Base-by-base conservation (phyloP, 2,113 vertebrate genomes). In the Nerophis ophidion region DNA sequence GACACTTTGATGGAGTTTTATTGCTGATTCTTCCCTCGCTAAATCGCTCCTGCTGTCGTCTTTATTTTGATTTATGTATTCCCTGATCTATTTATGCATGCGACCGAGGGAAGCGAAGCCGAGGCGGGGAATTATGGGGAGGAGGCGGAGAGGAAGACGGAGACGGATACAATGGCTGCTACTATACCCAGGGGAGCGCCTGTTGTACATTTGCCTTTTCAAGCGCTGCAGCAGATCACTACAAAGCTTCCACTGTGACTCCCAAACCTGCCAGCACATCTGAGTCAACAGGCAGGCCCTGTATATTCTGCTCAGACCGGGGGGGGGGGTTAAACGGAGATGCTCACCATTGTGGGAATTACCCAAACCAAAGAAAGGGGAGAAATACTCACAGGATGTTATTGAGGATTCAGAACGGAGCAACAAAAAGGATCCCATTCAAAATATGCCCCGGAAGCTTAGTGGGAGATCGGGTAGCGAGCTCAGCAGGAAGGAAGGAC, bases 31-130 rank as follows among this genome's bases (percentile, higher is more conserved):
- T 87, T 86, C 83, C 72, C 66, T 79, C 79, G 86, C 82, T 84
- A 87, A 88, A 90, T 89, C 82, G 84, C 77, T 88, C 84, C 76
- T 84, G 84, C 86, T 85, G 89, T 90, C 88, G 88, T 88, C 85
- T 87, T 90, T 89, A 90, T 88, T 89, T 88, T 90, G 88, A 90
- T 89, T 88, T 87, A 90, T 90, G 84, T 87, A 86, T 90, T 88
- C 85, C 87, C 87, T 82, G 87, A 90, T 90, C 90, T 89, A 84
- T 88, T 89, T 89, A 89, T 87, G 89, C 87, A 88, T 76, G 78
- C 85, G 84, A 77, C 80, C 57, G 69, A 79, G 66, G 79, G 76
- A 63, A 61, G 26, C 26, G 76, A 63, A 71, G 68, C 68, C 69
- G 70, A 50, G 40, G 61, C 60, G 59, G 52, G 42, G 48, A 60